These are phyloP conservation scores for Drosophila lacteicornis DNA, from an alignment of 1,140 invertebrate species.

Conservation along the genomic window DNA sequence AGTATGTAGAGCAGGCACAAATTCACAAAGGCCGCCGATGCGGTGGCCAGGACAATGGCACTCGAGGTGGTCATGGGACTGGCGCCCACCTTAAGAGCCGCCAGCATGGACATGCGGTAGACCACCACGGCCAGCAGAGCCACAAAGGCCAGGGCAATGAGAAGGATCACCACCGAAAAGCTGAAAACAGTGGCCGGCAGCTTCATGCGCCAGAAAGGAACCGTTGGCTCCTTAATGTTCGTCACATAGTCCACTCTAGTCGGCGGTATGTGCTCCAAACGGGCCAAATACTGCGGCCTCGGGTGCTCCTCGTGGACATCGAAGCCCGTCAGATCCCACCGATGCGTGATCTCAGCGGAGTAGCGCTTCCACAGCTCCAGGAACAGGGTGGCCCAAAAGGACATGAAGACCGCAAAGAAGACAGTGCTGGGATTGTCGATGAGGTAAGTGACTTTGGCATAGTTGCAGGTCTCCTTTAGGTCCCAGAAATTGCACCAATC, in stretches of 20 bases:
- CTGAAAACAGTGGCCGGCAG: conserved; percentile 93
- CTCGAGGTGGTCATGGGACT: conserved; percentile 89
- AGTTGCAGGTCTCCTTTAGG: conserved; percentile 93
- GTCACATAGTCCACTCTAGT: conserved; percentile 88
- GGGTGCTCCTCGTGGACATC: conserved; percentile 95
- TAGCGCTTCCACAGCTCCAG: conserved; percentile 98
- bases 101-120: conserved; percentile 95
- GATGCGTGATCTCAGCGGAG: conserved; percentile 94
- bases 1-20: conserved; percentile 94
- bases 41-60: conserved; percentile 92
- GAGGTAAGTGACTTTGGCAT: conserved; percentile 95
- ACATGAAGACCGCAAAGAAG: conserved; percentile 98
- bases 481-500: conserved; percentile 96
- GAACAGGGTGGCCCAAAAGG: conserved; percentile 96
- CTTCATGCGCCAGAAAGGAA: conserved; percentile 95
- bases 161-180: conserved; percentile 92
- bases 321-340: conserved; percentile 95
- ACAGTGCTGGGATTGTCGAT: conserved; percentile 98
- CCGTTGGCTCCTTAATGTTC: conserved; percentile 91
- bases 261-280: conserved; percentile 90
- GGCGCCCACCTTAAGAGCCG: conserved; percentile 88
- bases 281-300: conserved; percentile 91
- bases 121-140: conserved; percentile 96
- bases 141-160: conserved; percentile 92
- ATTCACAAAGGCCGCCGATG: conserved; percentile 94